Evolutionary conservation across 2,888 invertebrate genomes (phyloP).

Genomic region (Nebria salina): DNA sequence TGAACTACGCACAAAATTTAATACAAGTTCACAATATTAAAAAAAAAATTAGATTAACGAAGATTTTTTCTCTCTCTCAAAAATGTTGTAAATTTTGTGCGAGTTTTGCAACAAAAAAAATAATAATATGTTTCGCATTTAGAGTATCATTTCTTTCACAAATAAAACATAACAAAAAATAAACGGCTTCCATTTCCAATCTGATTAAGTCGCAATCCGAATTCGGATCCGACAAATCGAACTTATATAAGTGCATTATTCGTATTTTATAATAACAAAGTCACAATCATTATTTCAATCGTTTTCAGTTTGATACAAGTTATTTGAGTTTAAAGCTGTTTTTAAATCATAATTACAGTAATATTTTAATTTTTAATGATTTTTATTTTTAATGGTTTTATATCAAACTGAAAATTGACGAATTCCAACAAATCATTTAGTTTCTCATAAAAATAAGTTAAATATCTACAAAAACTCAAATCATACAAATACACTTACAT

Average conservation of each 20-base stretch:
- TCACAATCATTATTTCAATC: not conserved
- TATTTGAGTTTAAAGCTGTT: too few relatives aligned
- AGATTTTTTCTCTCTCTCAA: too few relatives aligned
- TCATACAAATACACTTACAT: constrained; percentile 5
- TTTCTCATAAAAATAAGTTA: constrained; percentile 2
- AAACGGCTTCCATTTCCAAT: not conserved
- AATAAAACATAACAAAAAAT: not conserved
- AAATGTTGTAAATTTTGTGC: not conserved
- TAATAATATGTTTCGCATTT: not conserved
- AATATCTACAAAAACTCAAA: constrained; percentile 23
- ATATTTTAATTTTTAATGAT: too few relatives aligned
- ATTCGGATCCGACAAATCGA: not conserved
- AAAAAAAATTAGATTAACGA: not conserved
- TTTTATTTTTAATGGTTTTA: too few relatives aligned
- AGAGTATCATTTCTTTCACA: not conserved
- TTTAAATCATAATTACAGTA: too few relatives aligned
- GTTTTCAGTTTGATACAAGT: not conserved
- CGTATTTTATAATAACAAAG: not conserved
- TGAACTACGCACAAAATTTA: constrained; percentile 1
- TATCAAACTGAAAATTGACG: not conserved
- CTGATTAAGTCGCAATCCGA: not conserved
- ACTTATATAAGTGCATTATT: not conserved
- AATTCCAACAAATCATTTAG: not conserved
- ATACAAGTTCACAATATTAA: not conserved
- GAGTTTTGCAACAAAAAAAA: not conserved